Conservation (phyloP, 1,140 invertebrate species). For the Microplitis demolitor region DNA sequence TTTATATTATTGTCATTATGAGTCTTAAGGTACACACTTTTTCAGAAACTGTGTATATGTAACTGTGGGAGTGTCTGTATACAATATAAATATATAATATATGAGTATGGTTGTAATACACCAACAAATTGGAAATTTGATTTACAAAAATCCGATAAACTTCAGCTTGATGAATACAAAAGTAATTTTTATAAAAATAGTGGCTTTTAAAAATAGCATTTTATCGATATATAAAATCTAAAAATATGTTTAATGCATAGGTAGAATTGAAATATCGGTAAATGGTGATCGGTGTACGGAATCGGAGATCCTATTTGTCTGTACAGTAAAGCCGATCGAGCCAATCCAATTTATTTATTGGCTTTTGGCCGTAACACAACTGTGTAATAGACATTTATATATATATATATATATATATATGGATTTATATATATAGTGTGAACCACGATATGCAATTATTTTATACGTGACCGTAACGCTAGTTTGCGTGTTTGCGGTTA, state of each 20-base stretch:
- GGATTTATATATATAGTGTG: neutral
- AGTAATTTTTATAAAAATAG: too few relatives aligned
- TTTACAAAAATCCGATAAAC: too few relatives aligned
- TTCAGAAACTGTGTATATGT: too few relatives aligned
- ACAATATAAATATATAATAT: too few relatives aligned
- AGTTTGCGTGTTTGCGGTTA: slow-evolving; percentile 20
- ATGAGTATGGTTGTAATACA: too few relatives aligned
- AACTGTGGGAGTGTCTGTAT: too few relatives aligned
- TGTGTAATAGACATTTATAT: slow-evolving; percentile 20
- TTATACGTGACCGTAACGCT: slow-evolving; percentile 23
- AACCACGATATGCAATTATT: slow-evolving; percentile 25
- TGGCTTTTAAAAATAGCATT: neutral
- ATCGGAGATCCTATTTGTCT: slow-evolving; percentile 60
- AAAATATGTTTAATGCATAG: neutral
- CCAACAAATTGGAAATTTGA: too few relatives aligned
- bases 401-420: neutral
- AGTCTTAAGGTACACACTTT: too few relatives aligned
- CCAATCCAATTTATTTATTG: slow-evolving; percentile 63
- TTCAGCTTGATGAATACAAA: neutral
- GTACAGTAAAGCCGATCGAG: slow-evolving; percentile 50
- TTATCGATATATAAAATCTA: neutral
- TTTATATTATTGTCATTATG: neutral
- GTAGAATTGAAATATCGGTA: slow-evolving; percentile 26
- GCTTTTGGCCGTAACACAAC: slow-evolving; percentile 46
- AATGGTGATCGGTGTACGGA: slow-evolving; percentile 52